These are phyloP conservation scores for Caranx ignobilis DNA, from an alignment of 2,113 vertebrate species.

Conservation along the genomic window DNA sequence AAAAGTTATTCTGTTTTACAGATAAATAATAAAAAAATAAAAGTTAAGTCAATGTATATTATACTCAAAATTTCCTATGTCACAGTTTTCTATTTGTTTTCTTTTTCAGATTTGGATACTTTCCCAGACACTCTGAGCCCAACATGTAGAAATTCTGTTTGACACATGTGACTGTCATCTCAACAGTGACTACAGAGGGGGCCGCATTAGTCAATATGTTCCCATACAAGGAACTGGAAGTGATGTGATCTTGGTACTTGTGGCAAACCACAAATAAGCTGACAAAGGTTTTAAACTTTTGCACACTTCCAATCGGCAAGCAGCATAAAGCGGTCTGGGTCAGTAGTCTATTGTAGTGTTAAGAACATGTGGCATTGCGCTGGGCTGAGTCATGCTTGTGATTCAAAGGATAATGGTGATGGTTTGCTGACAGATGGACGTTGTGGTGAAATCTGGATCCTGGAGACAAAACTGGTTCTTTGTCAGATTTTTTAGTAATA, in stretches of 20 bases:
- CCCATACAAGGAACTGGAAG: conserved; percentile 66
- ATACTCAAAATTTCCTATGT: too few species aligned
- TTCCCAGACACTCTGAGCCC: conserved; percentile 11
- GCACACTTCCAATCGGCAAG: conserved; percentile 68
- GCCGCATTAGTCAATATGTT: conserved; percentile 59
- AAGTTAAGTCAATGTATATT: too few species aligned
- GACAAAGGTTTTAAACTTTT: conserved; percentile 74
- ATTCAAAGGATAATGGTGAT: conserved; percentile 73
- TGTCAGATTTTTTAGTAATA: conserved; percentile 76
- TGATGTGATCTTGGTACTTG: conserved; percentile 72
- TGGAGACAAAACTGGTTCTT: conserved; percentile 67
- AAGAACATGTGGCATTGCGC: conserved; percentile 85
- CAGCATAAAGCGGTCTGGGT: conserved; percentile 65
- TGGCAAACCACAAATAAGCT: conserved; percentile 79
- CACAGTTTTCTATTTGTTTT: too few species aligned
- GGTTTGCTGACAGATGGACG: conserved; percentile 79
- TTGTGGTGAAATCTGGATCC: conserved; percentile 77
- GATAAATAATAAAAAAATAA: too few species aligned
- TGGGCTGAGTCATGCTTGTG: conserved; percentile 68
- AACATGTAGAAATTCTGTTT: conserved; percentile 35
- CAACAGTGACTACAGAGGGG: conserved; percentile 40
- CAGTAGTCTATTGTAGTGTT: conserved; percentile 70
- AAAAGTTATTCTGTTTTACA: too few species aligned
- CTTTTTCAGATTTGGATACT: neutral
- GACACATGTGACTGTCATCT: conserved; percentile 68